Percentiles rank a stretch among this genome's conserved stretches.
phyloP scores from a whole-genome alignment of 2,113 vertebrate genomes.

The Entomyzon cyanotis region DNA sequence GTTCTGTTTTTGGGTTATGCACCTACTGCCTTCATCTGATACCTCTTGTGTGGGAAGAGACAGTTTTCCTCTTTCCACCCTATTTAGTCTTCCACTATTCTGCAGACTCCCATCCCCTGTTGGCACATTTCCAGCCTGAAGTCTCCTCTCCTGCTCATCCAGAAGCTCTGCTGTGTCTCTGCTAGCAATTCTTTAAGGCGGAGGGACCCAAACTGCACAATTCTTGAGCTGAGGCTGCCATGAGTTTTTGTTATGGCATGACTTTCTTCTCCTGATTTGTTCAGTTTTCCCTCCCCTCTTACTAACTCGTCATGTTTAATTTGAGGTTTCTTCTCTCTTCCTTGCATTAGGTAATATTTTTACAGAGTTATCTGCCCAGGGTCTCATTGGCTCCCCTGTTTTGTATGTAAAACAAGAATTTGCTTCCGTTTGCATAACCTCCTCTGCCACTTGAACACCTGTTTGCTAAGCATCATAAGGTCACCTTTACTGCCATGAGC shows the following conservation, averaged over 20 bases:
- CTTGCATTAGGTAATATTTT: neutral
- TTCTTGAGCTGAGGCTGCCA: neutral
- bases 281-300: accelerated
- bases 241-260: neutral
- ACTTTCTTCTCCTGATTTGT: neutral
- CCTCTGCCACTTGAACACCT: neutral
- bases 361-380: neutral
- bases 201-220: neutral
- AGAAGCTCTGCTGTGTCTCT: neutral
- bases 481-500: neutral
- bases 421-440: neutral
- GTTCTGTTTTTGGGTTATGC: neutral
- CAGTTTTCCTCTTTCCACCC: neutral
- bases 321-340: neutral
- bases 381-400: neutral
- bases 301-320: neutral
- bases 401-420: neutral
- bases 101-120: neutral
- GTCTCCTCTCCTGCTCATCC: neutral
- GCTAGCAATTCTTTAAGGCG: neutral
- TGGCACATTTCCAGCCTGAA: neutral
- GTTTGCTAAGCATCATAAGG: neutral
- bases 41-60: neutral
- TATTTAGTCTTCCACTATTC: neutral
- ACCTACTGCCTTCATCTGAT: neutral